Evolutionary conservation across 2,113 vertebrate species (phyloP), one percentile per base, ranked within the genome.

Genomic region (Apodemus sylvaticus): DNA sequence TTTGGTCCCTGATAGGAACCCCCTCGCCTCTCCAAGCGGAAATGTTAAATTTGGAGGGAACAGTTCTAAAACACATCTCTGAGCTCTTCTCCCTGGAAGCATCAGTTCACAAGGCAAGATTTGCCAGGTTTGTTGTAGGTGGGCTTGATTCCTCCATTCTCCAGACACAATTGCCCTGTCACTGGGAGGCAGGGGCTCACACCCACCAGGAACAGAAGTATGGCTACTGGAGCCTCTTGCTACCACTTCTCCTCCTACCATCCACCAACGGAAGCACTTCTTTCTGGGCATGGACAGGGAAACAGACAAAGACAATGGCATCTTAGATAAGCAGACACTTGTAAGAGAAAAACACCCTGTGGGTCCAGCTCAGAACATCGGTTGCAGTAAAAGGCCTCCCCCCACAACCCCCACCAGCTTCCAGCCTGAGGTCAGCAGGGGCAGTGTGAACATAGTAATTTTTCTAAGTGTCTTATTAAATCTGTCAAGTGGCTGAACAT

Each of bases 401-500:
- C 70, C 19, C 20, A 36, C 39, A 51, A 51, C 94, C 79, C n/a
- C 7, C 19, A n/a, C n/a, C n/a, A n/a, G 92, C 68, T 89, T 89
- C 85, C 89, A 90, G 34, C 74, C 55, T 94, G 70, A 45, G 94
- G 94, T 94, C 95, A 93, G 68, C 3, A 64, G 24, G 36, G 94
- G 45, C 34, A 87, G 92, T 82, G 71, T 55, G 85, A 74, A 73
- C 55, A 13, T 24, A 29, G 92, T 91, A 68, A 97, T 97, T 98
- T 98, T 92, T 73, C 96, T 91, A 97, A 98, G 79, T 78, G 73
- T 83, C 73, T 96, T 95, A 89, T 34, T 0, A 7, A 89, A 92
- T 88, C 94, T 96, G 96, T 96, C 96, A 97, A 97, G 97, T 97
- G 86, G 73, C 86, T 94, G 95, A 97, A 96, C 97, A 97, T 96